phyloP scores from a whole-genome alignment of 2,113 vertebrate genomes.

The Pluvialis apricaria region DNA sequence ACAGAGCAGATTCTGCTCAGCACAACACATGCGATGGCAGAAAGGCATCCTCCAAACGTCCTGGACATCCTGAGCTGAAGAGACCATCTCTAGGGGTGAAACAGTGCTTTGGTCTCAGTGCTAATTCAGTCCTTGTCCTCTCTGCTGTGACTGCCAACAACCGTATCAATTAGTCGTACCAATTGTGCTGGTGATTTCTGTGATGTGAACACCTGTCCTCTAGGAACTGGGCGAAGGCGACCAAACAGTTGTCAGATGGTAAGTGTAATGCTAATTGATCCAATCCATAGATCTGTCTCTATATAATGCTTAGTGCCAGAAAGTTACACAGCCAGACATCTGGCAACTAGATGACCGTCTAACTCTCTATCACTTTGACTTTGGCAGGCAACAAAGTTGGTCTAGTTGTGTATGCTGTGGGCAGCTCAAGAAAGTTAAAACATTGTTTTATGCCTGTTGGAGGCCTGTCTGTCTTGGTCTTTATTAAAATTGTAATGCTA shows the following conservation, averaged over 20 bases:
- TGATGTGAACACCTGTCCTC: constrained; percentile 78
- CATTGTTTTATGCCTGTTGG: constrained; percentile 3
- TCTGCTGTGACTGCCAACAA: constrained; percentile 68
- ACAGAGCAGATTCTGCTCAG: background rate
- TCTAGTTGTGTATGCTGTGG: constrained; percentile 52
- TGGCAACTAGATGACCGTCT: constrained; percentile 72
- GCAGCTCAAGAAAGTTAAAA: constrained; percentile 44
- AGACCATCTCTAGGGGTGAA: constrained; percentile 40
- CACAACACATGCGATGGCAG: background rate
- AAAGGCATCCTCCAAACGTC: background rate
- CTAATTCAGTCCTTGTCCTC: constrained; percentile 61
- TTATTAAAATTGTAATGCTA: constrained; percentile 25
- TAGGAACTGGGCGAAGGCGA: constrained; percentile 72
- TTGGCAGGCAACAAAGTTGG: constrained; percentile 62
- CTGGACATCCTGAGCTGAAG: constrained; percentile 29
- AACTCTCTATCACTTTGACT: constrained; percentile 68
- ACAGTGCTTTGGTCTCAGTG: constrained; percentile 42
- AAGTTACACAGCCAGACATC: constrained; percentile 78
- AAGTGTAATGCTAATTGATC: constrained; percentile 79
- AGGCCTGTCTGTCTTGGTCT: background rate
- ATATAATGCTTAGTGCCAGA: constrained; percentile 70
- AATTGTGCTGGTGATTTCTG: constrained; percentile 68
- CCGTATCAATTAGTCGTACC: constrained; percentile 71
- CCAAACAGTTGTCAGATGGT: constrained; percentile 82
- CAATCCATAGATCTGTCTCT: constrained; percentile 76